Base-by-base conservation (phyloP, 2,113 vertebrate species). In the Atherinomorus stipes region DNA sequence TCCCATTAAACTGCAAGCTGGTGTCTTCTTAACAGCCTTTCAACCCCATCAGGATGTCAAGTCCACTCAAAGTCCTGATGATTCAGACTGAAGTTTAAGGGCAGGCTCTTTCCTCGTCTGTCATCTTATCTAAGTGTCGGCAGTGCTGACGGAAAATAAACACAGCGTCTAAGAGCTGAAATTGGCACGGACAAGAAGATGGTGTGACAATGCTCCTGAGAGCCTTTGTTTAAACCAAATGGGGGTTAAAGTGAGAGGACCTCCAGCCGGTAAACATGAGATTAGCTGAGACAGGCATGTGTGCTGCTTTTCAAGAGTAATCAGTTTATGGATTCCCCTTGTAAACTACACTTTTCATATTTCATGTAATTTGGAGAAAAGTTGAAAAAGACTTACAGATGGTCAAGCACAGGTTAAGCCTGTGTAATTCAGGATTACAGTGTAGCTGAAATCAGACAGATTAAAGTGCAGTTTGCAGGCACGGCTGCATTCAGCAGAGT, bases 21-120 rank as follows among this genome's bases (percentile, higher is more conserved):
- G 28, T 58, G 52, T 58, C 66, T 4, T 58, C 54, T 37, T 58
- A 58, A 69, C 54, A 60, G 44, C 44, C 18, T 70, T 47, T 70
- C 67, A 70, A 9, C 44, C 21, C 34, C 44, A 50, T 0, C 44
- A 50, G 59, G 57, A 70, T 59, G 67, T 34, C 66, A 58, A 37
- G 28, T 69, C 66, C 54, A 15, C 42, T 38, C 54, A 69, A 9
- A 58, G 42, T 22, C 19, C n/a, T 60, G 58, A 60, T 50, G 54
- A 18, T 26, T 58, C 16, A 50, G 54, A 70, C 31, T 60, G 54
- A 70, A 50, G 44, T 50, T 70, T 50, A 50, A 59, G 44, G 54
- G 56, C 56, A 70, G 18, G 13, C 61, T 47, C 25, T 45, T 21
- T 52, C 38, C 61, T 42, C 23, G 51, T 69, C 66, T 67, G 37